phyloP scores from a whole-genome alignment of 2,888 invertebrate species.

The Hypomecis punctinalis region DNA sequence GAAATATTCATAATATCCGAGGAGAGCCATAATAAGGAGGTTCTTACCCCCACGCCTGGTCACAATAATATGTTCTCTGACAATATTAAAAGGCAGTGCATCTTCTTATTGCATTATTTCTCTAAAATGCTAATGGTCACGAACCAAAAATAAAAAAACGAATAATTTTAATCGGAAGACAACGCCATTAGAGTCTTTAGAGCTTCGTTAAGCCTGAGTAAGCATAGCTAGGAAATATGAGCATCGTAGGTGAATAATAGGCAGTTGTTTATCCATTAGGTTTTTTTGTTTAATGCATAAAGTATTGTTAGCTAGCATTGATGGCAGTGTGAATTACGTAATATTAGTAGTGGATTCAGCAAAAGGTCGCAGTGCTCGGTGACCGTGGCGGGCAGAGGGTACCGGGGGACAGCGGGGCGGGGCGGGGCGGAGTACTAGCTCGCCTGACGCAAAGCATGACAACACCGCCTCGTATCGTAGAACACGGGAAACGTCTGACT shows the following conservation, averaged over 20 bases:
- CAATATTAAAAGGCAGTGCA: conserved; percentile 3
- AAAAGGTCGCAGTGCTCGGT: conserved; percentile 79
- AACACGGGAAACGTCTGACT: conserved; percentile 29
- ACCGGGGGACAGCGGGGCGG: conserved; percentile 40
- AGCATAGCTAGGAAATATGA: conserved; percentile 7
- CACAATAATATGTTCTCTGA: conserved; percentile 1
- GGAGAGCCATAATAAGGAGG: not conserved
- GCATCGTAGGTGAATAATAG: conserved; percentile 17
- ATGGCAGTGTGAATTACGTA: conserved; percentile 65
- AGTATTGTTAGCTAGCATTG: conserved; percentile 40
- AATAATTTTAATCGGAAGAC: conserved; percentile 1
- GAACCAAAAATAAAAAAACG: conserved; percentile 1
- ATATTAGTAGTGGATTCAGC: conserved; percentile 63
- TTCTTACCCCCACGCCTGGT: not conserved
- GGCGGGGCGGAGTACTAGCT: conserved; percentile 33
- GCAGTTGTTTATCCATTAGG: conserved; percentile 33
- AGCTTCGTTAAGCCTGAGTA: conserved; percentile 13
- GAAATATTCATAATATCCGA: too few relatives aligned
- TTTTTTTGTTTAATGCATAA: conserved; percentile 40
- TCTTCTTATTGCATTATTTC: conserved; percentile 3
- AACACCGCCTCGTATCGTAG: conserved; percentile 34
- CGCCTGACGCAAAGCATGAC: conserved; percentile 46
- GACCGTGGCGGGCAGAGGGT: conserved; percentile 74
- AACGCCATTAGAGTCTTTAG: not conserved
- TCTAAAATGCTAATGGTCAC: not conserved